Evolutionary conservation across 64 coral and sea anemone genomes (phyloP), one percentile per base, ranked within the genome.

Genomic region (Cladopsammia gracilis): DNA sequence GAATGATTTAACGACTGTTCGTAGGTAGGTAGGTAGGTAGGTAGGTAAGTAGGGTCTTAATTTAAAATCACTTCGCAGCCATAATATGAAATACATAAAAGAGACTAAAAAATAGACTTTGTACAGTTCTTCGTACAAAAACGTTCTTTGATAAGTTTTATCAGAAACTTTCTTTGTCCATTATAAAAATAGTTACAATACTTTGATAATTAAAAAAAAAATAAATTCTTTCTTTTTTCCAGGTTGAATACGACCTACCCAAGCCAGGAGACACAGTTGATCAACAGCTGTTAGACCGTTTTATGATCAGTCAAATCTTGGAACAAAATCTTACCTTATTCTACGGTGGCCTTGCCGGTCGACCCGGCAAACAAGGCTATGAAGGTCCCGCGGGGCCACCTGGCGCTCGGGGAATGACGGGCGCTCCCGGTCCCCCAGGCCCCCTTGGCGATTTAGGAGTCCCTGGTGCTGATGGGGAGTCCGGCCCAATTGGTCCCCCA

Each of bases 261-360:
- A 81, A 83, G 16, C 76, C 86, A 51, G 91, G 91, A 58, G 98
- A 99, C 61, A 96, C 95, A 58, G 88, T 99, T 5, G 91, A 96
- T 58, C 94, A 99, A 50, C 87, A 99, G 69, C 83, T 99, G 78
- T 79, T 99, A 6, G 98, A 99, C 58, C 83, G 81, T 24, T 79
- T 99, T n/a, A 99, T 99, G 98, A 99, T 99, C 64, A 96, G 88
- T 70, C 98, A 99, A 43, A 96, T 99, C 54, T 73, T 99, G 22
- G 98, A 99, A 59, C 98, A 99, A 48, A 99, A 99, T 68, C 94
- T 99, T 6, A 99, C 98, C 0, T 78, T 99, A 26, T 99, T 99
- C 61, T 99, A 96, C 61, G 94, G 98, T 22, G 98, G 92, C 7
- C 76, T 99, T 25, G 66, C 84, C 0, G 98, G 94, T 18, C 94